Evolutionary conservation across 2,888 invertebrate genomes (phyloP).

Genomic region (Anarsia innoxiella): DNA sequence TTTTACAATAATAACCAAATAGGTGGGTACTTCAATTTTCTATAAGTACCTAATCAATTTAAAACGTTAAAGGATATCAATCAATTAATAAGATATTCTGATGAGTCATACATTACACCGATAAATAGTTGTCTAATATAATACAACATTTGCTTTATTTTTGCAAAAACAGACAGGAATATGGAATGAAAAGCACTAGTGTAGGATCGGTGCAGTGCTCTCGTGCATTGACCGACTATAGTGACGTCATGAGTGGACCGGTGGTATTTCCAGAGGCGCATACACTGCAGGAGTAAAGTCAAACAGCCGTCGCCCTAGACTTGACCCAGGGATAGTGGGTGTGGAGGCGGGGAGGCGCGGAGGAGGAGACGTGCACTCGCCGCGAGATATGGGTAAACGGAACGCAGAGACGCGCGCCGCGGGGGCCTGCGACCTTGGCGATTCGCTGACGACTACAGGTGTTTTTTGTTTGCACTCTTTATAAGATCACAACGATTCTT

Average conservation of each 20-base stretch:
- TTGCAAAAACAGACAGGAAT: not conserved
- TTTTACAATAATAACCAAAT: too few species aligned
- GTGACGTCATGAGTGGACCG: conserved; percentile 3
- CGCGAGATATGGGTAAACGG: conserved; percentile 73
- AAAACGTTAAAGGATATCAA: too few species aligned
- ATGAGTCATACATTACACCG: too few species aligned
- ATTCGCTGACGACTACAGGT: conserved; percentile 71
- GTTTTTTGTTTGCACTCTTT: conserved; percentile 64
- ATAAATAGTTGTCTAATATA: too few species aligned
- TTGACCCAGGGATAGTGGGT: conserved; percentile 50
- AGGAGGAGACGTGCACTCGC: conserved; percentile 52
- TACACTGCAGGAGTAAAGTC: conserved; percentile 26
- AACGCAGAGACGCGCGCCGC: conserved; percentile 60
- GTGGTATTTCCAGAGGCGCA: not conserved
- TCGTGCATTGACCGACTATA: too few species aligned
- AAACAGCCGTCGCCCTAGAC: conserved; percentile 48
- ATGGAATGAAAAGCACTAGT: conserved; percentile 1
- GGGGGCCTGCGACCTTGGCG: conserved; percentile 69
- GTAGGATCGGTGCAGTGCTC: too few species aligned
- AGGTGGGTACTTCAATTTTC: conserved; percentile 53
- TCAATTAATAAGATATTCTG: too few species aligned
- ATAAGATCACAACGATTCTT: conserved; percentile 51
- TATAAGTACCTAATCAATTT: too few species aligned
- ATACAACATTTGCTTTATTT: not conserved
- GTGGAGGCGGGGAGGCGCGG: conserved; percentile 53